Evolutionary conservation across 2,113 vertebrate species (phyloP).

Genomic region (Centropus unirufus): DNA sequence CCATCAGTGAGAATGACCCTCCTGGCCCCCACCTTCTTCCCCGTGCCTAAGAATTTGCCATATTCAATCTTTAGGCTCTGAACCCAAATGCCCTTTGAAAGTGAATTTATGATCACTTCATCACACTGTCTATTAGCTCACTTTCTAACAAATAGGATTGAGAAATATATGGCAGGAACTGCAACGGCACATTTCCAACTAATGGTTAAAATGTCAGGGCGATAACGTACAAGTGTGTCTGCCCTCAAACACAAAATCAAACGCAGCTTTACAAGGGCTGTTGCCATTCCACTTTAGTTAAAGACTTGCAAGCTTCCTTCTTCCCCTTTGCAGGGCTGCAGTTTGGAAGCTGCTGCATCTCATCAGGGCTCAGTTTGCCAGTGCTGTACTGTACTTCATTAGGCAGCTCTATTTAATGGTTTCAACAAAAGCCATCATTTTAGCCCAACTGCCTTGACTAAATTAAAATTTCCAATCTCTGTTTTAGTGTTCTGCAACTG

Average conservation of each 20-base stretch:
- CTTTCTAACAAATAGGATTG: conserved; percentile 68
- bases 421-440: conserved; percentile 88
- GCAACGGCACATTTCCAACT: conserved; percentile 65
- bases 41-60: conserved; percentile 49
- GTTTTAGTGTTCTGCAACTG: conserved; percentile 86
- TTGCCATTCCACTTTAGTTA: conserved; percentile 46
- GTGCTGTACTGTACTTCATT: conserved; percentile 84
- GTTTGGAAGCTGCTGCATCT: conserved; percentile 76
- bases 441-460: conserved; percentile 88
- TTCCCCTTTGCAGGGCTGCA: conserved; percentile 70
- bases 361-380: conserved; percentile 76
- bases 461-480: conserved; percentile 90
- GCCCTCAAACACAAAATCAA: conserved; percentile 50
- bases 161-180: conserved; percentile 55
- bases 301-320: conserved; percentile 68
- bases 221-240: conserved; percentile 56
- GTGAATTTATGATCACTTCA: conserved; percentile 71
- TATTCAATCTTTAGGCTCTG: conserved; percentile 61
- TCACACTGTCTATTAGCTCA: conserved; percentile 63
- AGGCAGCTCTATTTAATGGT: conserved; percentile 86
- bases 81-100: conserved; percentile 72
- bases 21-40: conserved; percentile 58
- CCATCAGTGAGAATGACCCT: conserved; percentile 70
- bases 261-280: conserved; percentile 26
- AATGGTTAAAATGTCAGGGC: conserved; percentile 74